A percentile compares a stretch with the other conserved stretches of the same genome.
Evolutionary conservation across 2,113 vertebrate genomes (phyloP).

Genomic region (Cheilinus undulatus): DNA sequence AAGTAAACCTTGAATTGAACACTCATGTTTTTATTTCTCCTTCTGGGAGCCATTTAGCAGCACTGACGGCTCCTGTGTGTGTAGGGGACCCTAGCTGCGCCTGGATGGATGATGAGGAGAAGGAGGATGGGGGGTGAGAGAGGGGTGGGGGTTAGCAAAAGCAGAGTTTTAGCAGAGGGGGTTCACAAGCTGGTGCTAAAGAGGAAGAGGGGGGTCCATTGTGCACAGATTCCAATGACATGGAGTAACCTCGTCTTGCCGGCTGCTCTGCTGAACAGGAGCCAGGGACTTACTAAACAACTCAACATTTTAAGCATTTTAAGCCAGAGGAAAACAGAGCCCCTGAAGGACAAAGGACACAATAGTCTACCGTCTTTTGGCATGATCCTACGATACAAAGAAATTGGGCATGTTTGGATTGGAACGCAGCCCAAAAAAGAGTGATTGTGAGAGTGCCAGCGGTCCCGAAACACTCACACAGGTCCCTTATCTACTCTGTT

Average conservation of each 20-base stretch:
- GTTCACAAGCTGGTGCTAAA: conserved; percentile 54
- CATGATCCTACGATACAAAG: conserved; percentile 2
- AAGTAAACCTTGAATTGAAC: conserved; percentile 56
- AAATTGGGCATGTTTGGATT: conserved; percentile 57
- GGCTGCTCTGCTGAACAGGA: conserved; percentile 58
- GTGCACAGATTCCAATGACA: conserved; percentile 76
- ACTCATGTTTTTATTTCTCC: conserved; percentile 65
- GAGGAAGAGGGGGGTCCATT: conserved; percentile 58
- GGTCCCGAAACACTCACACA: conserved; percentile 13
- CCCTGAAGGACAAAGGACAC: conserved; percentile 36
- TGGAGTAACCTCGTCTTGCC: conserved; percentile 69
- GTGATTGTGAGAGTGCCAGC: conserved; percentile 45
- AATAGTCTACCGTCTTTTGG: conserved; percentile 54
- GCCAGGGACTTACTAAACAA: conserved; percentile 62
- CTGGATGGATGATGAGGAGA: conserved; percentile 34
- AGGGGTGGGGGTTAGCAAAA: conserved; percentile 23
- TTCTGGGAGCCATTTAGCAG: conserved; percentile 49
- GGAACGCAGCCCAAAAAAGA: conserved; percentile 37
- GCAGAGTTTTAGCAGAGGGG: conserved; percentile 37
- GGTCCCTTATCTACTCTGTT: conserved; percentile 56
- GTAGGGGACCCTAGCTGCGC: conserved; percentile 3
- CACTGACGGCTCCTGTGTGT: conserved; percentile 46
- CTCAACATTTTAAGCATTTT: conserved; percentile 49
- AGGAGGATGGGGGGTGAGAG: background rate
- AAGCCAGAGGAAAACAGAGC: conserved; percentile 44